These are phyloP conservation scores for Sinocyclocheilus anophthalmus DNA, from an alignment of 2,113 vertebrate species.

Conservation along the genomic window DNA sequence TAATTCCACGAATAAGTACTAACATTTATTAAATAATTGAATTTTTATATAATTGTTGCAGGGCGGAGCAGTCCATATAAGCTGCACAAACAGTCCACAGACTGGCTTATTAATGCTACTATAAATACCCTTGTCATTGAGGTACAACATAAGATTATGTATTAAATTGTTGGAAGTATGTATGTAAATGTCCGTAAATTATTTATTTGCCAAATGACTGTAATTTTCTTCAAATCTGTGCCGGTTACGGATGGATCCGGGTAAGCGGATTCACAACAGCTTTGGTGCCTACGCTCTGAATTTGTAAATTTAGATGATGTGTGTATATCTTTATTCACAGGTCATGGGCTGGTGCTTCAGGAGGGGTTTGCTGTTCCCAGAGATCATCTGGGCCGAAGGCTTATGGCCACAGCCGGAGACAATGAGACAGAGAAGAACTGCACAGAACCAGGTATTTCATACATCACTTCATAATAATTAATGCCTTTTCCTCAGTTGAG, in stretches of 20 bases:
- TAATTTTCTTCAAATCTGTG: too few relatives aligned
- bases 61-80: too few relatives aligned
- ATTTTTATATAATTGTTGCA: background rate
- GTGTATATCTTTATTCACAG: conserved; percentile 38
- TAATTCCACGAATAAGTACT: background rate
- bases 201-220: too few relatives aligned
- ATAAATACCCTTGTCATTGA: too few relatives aligned
- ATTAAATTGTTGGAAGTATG: too few relatives aligned
- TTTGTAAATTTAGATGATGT: background rate
- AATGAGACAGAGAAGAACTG: conserved; percentile 83
- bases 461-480: background rate
- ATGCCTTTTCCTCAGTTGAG: background rate
- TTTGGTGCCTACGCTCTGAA: too few relatives aligned
- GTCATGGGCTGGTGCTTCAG: conserved; percentile 56
- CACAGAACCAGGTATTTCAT: conserved; percentile 75
- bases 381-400: conserved; percentile 75
- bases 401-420: conserved; percentile 73
- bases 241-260: too few relatives aligned
- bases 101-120: too few relatives aligned
- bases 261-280: too few relatives aligned
- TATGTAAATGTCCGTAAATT: too few relatives aligned
- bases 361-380: conserved; percentile 45
- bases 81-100: too few relatives aligned
- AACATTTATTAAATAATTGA: background rate
- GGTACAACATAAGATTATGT: too few relatives aligned